Base-by-base conservation (phyloP, 2,113 vertebrate genomes). In the Pollimyrus isidori region DNA sequence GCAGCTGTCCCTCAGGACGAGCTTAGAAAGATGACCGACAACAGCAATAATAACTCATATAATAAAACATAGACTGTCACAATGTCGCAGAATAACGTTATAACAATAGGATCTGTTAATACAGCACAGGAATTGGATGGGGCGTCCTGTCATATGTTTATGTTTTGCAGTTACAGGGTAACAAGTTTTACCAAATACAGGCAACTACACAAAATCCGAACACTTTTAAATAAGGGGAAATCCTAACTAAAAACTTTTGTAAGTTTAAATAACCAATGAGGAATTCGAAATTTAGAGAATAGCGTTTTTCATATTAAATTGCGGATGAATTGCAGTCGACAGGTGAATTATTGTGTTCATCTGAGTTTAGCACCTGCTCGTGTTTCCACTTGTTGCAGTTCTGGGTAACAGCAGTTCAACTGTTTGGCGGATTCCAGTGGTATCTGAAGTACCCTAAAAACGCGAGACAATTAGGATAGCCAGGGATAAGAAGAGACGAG, bases 341-440 rank as follows among this genome's bases (percentile, higher is more conserved):
- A 80, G 35, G 73, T 42, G 73, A 80, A 80, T 80, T 17, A 19
- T 35, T 80, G 73, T 42, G 35, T 80, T 80, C 35, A 19, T 35
- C 4, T 17, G 26, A 76, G 73, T 39, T 76, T 80, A 42, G 35
- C 95, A 95, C 93, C 93, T 94, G 94, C 93, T 91, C 90, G 49
- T 65, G 48, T 53, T 88, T 90, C 89, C 89, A 93, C 94, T 94
- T 93, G 95, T 92, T 91, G 86, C 76, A 46, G 91, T 46, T 35
- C 89, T 87, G 89, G 42, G 45, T 92, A 93, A 93, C 82, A 90
- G 90, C 73, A 87, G 45, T 76, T 89, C 48, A 88, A 82, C 26
- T 85, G 53, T 50, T 46, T 56, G 91, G 95, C 94, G 95, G 94
- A 93, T 94, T 94, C 91, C 89, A 23, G 39, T 89, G 91, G 91